Conservation (phyloP, 37 sponge, comb jelly and placozoan species). For the Eunapius fragilis region DNA sequence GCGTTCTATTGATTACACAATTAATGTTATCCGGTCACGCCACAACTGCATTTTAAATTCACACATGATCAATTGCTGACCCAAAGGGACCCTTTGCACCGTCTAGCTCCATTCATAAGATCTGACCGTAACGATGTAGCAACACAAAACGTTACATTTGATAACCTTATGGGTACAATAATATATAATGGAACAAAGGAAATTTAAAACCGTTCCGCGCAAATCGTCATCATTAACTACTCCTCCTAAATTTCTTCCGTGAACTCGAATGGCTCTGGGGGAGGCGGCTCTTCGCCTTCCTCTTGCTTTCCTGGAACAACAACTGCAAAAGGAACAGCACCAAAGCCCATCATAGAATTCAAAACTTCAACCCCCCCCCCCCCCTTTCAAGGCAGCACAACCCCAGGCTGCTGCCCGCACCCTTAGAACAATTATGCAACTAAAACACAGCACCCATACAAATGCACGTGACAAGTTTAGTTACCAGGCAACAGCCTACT, state of each 20-base stretch:
- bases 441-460: no score
- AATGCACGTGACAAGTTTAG: neutral
- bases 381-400: no score
- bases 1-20: neutral
- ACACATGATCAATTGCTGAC: neutral
- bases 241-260: constrained; percentile 54
- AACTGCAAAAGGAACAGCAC: constrained; percentile 28
- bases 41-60: neutral
- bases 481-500: neutral
- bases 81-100: neutral
- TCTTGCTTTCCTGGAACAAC: constrained; percentile 75
- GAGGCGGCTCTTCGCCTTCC: constrained; percentile 87
- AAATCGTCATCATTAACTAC: neutral
- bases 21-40: neutral
- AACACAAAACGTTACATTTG: neutral
- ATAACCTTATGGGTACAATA: neutral
- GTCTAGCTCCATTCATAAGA: neutral
- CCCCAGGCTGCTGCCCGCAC: no score
- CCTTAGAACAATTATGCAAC: neutral
- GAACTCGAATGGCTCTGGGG: constrained; percentile 99
- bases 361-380: no score
- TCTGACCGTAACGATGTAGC: neutral
- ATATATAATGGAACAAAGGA: neutral
- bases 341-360: neutral
- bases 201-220: neutral